Evolutionary conservation across 2,113 vertebrate genomes (phyloP).

Genomic region (Myxocyprinus asiaticus): DNA sequence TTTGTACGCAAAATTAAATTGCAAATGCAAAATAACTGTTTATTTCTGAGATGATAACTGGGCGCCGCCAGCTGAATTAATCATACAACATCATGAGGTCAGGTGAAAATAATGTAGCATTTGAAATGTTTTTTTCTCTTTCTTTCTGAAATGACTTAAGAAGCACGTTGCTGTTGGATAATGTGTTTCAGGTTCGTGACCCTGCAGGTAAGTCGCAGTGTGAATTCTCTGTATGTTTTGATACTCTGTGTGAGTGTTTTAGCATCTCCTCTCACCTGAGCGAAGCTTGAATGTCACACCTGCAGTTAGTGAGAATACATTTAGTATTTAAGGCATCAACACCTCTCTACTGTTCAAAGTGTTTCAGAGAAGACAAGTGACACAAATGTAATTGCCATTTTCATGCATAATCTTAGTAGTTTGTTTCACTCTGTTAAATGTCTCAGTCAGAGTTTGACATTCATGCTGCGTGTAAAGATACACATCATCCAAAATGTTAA

Average conservation of each 20-base stretch:
- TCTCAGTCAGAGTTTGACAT: not conserved
- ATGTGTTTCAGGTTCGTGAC: not conserved
- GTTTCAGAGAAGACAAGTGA: not conserved
- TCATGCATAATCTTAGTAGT: not conserved
- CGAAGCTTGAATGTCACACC: constrained; percentile 1
- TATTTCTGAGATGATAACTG: too few relatives aligned
- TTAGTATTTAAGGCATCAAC: not conserved
- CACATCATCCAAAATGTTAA: not conserved
- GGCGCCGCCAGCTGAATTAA: too few relatives aligned
- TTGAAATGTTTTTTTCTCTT: not conserved
- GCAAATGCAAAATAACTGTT: too few relatives aligned
- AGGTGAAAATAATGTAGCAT: too few relatives aligned
- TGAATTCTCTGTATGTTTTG: not conserved
- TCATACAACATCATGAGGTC: too few relatives aligned
- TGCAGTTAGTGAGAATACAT: not conserved
- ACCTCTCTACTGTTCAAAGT: too few relatives aligned
- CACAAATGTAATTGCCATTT: not conserved
- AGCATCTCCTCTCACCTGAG: constrained; percentile 2
- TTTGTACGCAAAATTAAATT: too few relatives aligned
- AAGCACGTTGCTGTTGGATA: not conserved
- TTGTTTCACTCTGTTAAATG: not conserved
- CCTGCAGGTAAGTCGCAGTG: constrained; percentile 24
- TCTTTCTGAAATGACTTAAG: not conserved
- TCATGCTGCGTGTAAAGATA: not conserved
- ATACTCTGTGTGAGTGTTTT: not conserved